Base-by-base conservation (phyloP, 64 coral and sea anemone genomes). In the Exaiptasia diaphana region DNA sequence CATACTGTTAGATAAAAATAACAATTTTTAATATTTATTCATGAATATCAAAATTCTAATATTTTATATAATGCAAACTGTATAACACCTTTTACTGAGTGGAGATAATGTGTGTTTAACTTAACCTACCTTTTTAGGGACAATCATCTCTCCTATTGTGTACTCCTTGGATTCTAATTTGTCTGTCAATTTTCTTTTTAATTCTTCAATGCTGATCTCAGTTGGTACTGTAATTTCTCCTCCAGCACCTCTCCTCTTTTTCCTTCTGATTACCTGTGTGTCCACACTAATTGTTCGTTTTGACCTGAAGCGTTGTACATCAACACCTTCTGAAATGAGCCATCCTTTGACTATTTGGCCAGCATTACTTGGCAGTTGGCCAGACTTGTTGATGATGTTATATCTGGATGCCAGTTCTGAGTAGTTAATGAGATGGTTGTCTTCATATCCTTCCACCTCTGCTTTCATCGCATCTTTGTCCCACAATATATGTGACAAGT, bases 391-490 rank as follows among this genome's bases (percentile, higher is more conserved):
- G 39, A 14, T n/a, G 33, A 71, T 64, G 53, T 70, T 82, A 35
- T 68, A 82, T 31, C 65, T 30, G 25, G 32, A 42, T n/a, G 79
- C 79, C 34, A 82, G 50, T 52, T 67, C 45, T 10, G 40, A 42
- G 30, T 58, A 81, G 32, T 63, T 81, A 23, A 81, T 64, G 13
- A 64, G 56, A 41, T 82, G 44, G 24, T 71, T 71, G 26, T 71
- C 62, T 35, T 71, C 43, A 57, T 83, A 83, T 5, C 45, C 64
- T 58, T 83, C 64, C 18, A 83, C 80, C 63, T 68, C 80, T 34
- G 20, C 50, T 83, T 55, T 71, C n/a, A 83, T 23, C 20, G 62
- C 80, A 18, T 68, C 64, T 67, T 83, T 71, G 80, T 83, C 80
- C 80, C 63, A 83, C 41, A 22, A 48, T 58, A 83, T 83, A n/a